These are phyloP conservation scores for Formicarius rufipectus DNA, from an alignment of 2,113 vertebrate genomes.

Conservation along the genomic window DNA sequence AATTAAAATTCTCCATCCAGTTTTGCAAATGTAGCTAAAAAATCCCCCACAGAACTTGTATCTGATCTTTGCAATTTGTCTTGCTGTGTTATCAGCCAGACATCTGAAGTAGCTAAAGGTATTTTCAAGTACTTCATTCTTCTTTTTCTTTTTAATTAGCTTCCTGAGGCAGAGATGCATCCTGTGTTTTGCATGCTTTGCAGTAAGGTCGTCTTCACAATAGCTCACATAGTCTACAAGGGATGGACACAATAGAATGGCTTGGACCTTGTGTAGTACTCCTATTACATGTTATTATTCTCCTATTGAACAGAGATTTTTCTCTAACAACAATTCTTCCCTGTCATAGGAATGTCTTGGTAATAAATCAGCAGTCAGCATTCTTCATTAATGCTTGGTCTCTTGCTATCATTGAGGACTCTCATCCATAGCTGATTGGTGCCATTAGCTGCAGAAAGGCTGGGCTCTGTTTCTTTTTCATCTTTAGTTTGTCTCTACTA, in stretches of 20 bases:
- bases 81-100: conserved; percentile 29
- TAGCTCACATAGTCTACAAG: background rate
- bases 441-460: background rate
- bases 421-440: background rate
- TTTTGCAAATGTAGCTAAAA: background rate
- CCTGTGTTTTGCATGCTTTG: background rate
- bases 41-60: background rate
- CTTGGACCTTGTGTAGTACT: background rate
- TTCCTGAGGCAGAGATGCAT: background rate
- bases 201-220: background rate
- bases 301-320: background rate
- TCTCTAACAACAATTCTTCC: background rate
- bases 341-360: background rate
- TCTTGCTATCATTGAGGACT: background rate
- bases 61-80: conserved; percentile 10
- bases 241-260: background rate
- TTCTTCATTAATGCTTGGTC: background rate
- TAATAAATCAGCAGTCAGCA: background rate
- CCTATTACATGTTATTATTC: background rate
- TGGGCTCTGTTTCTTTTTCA: background rate
- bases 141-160: conserved; percentile 17
- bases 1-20: conserved; percentile 40
- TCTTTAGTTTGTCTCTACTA: background rate
- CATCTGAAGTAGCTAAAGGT: conserved; percentile 20
- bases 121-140: conserved; percentile 6